phyloP scores from a whole-genome alignment of 2,797 vertebrate genomes.

The Prunella strophiata region DNA sequence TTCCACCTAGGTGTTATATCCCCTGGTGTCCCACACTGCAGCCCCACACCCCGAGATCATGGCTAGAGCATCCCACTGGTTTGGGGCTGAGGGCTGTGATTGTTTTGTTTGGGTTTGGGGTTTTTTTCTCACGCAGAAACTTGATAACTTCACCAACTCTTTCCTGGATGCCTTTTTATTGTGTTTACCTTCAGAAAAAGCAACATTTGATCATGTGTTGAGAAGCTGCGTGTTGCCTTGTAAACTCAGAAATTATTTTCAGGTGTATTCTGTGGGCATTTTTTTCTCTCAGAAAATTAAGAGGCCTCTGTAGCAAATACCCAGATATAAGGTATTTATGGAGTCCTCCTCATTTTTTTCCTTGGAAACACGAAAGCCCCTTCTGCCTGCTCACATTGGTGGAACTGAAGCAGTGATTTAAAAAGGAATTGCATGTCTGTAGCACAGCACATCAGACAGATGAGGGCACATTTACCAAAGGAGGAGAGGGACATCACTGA shows the following conservation, averaged over 20 bases:
- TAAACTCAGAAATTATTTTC: constrained; percentile 44
- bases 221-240: constrained; percentile 16
- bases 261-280: neutral
- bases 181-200: constrained; percentile 3
- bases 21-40: neutral
- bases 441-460: neutral
- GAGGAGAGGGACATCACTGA: neutral
- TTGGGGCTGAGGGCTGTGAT: neutral
- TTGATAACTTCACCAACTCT: neutral
- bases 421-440: neutral
- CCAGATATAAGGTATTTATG: neutral
- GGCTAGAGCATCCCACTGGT: neutral
- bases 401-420: neutral
- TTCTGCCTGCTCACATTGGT: neutral
- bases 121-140: neutral
- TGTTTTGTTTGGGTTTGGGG: neutral
- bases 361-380: neutral
- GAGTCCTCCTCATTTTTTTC: neutral
- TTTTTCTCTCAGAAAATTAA: neutral
- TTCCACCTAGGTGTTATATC: neutral
- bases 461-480: neutral
- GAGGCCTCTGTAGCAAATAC: neutral
- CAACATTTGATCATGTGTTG: neutral
- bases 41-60: neutral
- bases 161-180: constrained; percentile 8